phyloP scores from a whole-genome alignment of 2,113 vertebrate species.

The Eonycteris spelaea region DNA sequence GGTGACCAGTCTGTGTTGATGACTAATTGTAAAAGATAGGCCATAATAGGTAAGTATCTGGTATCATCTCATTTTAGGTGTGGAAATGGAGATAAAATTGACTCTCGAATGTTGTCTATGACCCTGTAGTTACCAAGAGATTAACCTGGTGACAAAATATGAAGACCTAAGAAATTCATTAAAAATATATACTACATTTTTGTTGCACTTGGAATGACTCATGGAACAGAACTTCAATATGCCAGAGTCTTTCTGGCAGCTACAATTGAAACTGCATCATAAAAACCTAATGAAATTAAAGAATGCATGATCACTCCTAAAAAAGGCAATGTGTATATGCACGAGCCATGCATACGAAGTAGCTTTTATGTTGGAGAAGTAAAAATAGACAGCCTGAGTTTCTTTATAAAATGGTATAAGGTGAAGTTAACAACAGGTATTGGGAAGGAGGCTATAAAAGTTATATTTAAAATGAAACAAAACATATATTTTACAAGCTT shows the following conservation, averaged over 20 bases:
- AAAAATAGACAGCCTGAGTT: neutral
- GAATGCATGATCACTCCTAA: neutral
- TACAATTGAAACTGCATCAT: neutral
- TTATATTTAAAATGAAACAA: neutral
- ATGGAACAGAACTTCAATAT: neutral
- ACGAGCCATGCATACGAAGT: neutral
- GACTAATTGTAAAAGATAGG: too few species aligned
- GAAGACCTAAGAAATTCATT: neutral
- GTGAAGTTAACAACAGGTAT: neutral
- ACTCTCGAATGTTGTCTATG: neutral
- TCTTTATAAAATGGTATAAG: neutral
- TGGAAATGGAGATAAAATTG: neutral
- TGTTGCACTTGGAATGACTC: neutral
- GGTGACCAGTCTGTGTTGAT: too few species aligned
- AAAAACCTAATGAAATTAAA: neutral
- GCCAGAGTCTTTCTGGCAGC: neutral
- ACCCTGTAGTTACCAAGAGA: neutral
- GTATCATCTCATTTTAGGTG: neutral
- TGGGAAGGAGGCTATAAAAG: neutral
- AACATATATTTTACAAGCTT: neutral
- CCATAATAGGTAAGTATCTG: too few species aligned
- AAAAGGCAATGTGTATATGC: neutral
- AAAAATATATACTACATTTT: too few species aligned
- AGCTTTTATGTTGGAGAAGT: neutral
- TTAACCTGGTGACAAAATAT: neutral